Evolutionary conservation across 2,797 vertebrate genomes (phyloP), one percentile per base, ranked within the genome.

Genomic region (Alosa sapidissima): DNA sequence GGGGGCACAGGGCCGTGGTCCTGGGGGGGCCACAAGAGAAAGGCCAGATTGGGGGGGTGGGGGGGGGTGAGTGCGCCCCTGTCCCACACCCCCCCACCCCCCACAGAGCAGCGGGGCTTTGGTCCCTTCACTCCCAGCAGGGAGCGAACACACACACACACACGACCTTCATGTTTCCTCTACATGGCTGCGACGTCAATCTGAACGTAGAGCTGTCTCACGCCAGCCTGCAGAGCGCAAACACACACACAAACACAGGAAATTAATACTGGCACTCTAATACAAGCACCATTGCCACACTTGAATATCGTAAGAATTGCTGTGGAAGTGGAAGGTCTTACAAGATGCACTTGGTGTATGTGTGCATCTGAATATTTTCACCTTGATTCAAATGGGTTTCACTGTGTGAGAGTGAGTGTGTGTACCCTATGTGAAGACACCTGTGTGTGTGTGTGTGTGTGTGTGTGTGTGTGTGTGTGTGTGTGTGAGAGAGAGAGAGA

Each of bases 131-230:
- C 87, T 91, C 87, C 85, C 72, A 58, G 88, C 85, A 87, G 78
- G 89, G 85, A 84, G 33, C 33, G 3, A 7, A 51, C 51, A 52
- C 10, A 52, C 51, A 51, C 49, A 51, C 49, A 51, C 7, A 51
- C 49, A 51, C 8, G 2, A 24, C 24, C 24, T 28, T 19, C 33
- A 33, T 1, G 2, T 13, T 33, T 5, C 68, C 84, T 91, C 93
- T 96, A 99, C 96, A 99, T 97, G 85, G 96, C 96, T 0, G 97
- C 97, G 3, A 93, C 93, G 41, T 99, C 98, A 16, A 99, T 97
- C 96, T 99, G 98, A 90, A 99, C 94, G 81, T 99, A 99, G 60
- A 99, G 95, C 92, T 99, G 98, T 86, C 97, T 94, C 52, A 99
- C 95, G 81, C 98, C 98, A 0, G 92, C 97, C 98, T 99, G 88